Evolutionary conservation across 2,888 invertebrate genomes (phyloP).

Genomic region (Drosophila paucipuncta): DNA sequence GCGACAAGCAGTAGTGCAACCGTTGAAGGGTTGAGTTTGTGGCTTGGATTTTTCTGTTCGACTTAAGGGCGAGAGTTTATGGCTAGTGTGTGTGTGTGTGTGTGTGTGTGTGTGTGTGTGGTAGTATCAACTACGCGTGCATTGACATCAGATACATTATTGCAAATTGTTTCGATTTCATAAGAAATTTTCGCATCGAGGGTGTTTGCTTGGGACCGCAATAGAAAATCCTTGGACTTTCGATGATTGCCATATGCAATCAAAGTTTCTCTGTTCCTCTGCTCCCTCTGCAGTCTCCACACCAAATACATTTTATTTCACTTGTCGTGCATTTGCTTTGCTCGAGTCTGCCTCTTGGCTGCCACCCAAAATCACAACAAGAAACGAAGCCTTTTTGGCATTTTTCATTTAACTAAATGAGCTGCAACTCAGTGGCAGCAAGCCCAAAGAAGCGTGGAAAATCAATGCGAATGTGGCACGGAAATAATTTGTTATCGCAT

Average conservation of each 20-base stretch:
- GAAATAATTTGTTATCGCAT: slow-evolving; percentile 75
- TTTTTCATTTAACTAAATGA: slow-evolving; percentile 73
- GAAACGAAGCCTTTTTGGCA: slow-evolving; percentile 50
- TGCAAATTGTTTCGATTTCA: slow-evolving; percentile 81
- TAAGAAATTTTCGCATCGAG: slow-evolving; percentile 67
- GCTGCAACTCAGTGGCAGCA: slow-evolving; percentile 39
- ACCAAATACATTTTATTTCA: slow-evolving; percentile 63
- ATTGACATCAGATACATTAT: slow-evolving; percentile 81
- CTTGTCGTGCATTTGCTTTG: slow-evolving; percentile 72
- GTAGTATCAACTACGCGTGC: slow-evolving; percentile 55
- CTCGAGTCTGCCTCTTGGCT: slow-evolving; percentile 57
- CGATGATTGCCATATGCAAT: slow-evolving; percentile 69
- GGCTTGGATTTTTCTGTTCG: slow-evolving; percentile 14
- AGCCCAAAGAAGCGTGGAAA: slow-evolving; percentile 42
- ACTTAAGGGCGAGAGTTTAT: slow-evolving; percentile 18
- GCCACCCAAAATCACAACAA: slow-evolving; percentile 54
- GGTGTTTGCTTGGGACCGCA: slow-evolving; percentile 24
- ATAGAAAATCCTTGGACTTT: slow-evolving; percentile 54
- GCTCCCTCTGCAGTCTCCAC: neutral
- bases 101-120: slow-evolving; percentile 8
- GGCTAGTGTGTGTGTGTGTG: neutral
- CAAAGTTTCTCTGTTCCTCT: slow-evolving; percentile 4
- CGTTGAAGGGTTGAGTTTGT: slow-evolving; percentile 40
- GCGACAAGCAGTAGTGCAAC: slow-evolving; percentile 27
- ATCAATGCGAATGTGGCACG: slow-evolving; percentile 72